These are phyloP conservation scores for Nymphalis polychloros DNA, from an alignment of 2,888 invertebrate species.

Conservation along the genomic window DNA sequence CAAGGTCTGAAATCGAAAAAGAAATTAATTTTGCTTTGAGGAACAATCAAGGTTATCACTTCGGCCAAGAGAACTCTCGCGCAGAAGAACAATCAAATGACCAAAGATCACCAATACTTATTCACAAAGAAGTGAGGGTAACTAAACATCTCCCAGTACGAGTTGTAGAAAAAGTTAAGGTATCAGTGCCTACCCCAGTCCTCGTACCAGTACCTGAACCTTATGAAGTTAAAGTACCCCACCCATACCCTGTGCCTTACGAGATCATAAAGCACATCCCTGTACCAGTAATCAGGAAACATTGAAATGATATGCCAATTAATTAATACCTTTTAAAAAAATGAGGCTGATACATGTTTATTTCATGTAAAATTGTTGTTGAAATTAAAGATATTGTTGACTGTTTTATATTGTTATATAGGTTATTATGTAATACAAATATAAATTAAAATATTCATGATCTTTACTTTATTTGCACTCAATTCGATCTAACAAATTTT, in stretches of 20 bases:
- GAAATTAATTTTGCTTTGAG: constrained; percentile 43
- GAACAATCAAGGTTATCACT: constrained; percentile 7
- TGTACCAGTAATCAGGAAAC: constrained; percentile 45
- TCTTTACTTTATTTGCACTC: background rate
- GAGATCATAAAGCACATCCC: constrained; percentile 50
- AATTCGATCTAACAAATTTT: background rate
- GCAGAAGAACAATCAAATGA: constrained; percentile 52
- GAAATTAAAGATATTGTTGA: constrained; percentile 2
- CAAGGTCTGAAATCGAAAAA: constrained; percentile 45
- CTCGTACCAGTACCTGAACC: constrained; percentile 56
- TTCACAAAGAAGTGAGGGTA: constrained; percentile 49
- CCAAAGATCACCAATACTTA: constrained; percentile 46
- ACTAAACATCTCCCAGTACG: constrained; percentile 47
- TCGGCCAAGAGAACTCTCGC: constrained; percentile 38
- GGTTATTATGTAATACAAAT: background rate
- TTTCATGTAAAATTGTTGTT: constrained; percentile 3
- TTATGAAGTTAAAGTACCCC: constrained; percentile 48
- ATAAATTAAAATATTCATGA: background rate
- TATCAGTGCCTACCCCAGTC: constrained; percentile 46
- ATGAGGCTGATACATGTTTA: constrained; percentile 19
- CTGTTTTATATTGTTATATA: constrained; percentile 6
- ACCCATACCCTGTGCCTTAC: constrained; percentile 51
- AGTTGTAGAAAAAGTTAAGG: constrained; percentile 46
- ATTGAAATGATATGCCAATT: no score
- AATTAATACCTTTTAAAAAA: no score